Conservation (phyloP, 1,140 invertebrate genomes). For the Drosophila albomicans region DNA sequence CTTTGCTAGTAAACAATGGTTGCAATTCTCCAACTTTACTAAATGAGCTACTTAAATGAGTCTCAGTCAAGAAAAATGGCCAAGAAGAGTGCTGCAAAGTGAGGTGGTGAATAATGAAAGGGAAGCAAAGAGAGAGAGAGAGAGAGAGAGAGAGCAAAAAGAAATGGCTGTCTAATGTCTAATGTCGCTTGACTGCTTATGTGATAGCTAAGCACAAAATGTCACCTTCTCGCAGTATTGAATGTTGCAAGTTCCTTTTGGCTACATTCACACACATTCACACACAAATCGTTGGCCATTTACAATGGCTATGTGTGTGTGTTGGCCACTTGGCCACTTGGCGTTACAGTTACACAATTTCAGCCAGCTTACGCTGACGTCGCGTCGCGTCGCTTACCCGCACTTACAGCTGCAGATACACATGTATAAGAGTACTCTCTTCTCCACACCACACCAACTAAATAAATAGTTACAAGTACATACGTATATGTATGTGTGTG, state of each 20-base stretch:
- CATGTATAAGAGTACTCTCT: slow-evolving; percentile 1
- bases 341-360: slow-evolving; percentile 39
- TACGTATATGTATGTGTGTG: neutral
- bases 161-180: slow-evolving; percentile 19
- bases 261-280: slow-evolving; percentile 22
- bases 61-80: neutral
- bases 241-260: slow-evolving; percentile 12
- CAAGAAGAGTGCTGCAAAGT: neutral
- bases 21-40: neutral
- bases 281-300: slow-evolving; percentile 54
- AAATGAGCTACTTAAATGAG: neutral
- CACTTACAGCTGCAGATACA: slow-evolving; percentile 37
- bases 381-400: slow-evolving; percentile 11
- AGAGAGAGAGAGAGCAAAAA: neutral
- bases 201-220: slow-evolving; percentile 11
- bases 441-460: slow-evolving; percentile 42
- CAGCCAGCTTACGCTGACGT: slow-evolving; percentile 20
- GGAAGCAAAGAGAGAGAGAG: neutral
- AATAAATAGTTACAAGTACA: slow-evolving; percentile 76
- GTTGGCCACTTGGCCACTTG: slow-evolving; percentile 30
- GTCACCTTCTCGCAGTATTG: neutral
- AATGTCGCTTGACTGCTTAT: slow-evolving; percentile 27
- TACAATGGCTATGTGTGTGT: slow-evolving; percentile 21
- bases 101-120: neutral
- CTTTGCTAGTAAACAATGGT: too few species aligned